Evolutionary conservation across 2,888 invertebrate genomes (phyloP).

Genomic region (Marronus borbonicus): DNA sequence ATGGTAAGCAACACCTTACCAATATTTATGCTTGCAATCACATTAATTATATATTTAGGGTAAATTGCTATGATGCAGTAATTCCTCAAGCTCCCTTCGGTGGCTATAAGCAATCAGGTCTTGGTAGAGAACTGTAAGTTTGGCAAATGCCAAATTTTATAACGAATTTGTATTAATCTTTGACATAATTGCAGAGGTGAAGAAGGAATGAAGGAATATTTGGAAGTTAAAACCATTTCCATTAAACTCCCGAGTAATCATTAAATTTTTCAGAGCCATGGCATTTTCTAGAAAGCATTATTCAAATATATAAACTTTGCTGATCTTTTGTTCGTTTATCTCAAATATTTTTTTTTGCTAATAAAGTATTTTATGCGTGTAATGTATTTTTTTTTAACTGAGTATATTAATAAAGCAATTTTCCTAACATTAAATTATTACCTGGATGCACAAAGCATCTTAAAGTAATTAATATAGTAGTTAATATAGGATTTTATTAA

Average conservation of each 20-base stretch:
- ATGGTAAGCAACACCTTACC: slow-evolving; percentile 73
- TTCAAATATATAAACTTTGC: too few species aligned
- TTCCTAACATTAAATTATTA: too few species aligned
- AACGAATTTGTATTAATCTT: slow-evolving; percentile 10
- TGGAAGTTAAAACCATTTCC: slow-evolving; percentile 85
- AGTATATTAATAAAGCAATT: too few species aligned
- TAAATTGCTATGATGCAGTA: slow-evolving; percentile 82
- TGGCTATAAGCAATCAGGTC: slow-evolving; percentile 89
- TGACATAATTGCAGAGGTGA: slow-evolving; percentile 75
- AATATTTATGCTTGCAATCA: not conserved
- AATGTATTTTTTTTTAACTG: too few species aligned
- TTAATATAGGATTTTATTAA: slow-evolving; percentile 11
- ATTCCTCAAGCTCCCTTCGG: slow-evolving; percentile 89
- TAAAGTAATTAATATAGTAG: too few species aligned
- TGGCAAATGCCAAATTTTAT: slow-evolving; percentile 4
- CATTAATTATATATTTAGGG: slow-evolving; percentile 70
- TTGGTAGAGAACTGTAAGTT: slow-evolving; percentile 84
- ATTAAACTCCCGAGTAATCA: slow-evolving; percentile 69
- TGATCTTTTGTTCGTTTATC: too few species aligned
- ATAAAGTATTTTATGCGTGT: too few species aligned
- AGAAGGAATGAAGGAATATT: slow-evolving; percentile 83
- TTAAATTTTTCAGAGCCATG: not conserved
- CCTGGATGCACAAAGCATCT: too few species aligned
- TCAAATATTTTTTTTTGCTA: too few species aligned
- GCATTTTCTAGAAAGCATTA: too few species aligned